Conservation (phyloP, 2,888 invertebrate genomes). For the Brachycybe producta region DNA sequence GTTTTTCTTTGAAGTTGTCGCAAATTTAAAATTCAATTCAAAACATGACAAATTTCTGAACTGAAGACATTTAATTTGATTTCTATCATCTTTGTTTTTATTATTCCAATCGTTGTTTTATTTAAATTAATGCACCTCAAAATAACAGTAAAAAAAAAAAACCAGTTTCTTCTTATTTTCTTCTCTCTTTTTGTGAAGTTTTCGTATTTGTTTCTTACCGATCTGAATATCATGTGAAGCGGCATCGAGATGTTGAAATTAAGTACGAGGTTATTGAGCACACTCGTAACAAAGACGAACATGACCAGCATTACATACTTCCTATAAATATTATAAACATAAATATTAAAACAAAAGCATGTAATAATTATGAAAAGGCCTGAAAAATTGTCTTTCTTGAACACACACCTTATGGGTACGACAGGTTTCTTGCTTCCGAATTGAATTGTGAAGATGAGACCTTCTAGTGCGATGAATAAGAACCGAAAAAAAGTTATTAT, state of each 20-base stretch:
- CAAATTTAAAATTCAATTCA: too few relatives aligned
- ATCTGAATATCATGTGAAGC: constrained; percentile 35
- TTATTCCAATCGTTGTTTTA: too few relatives aligned
- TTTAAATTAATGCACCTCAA: too few relatives aligned
- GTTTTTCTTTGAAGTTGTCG: too few relatives aligned
- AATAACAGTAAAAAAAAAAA: neutral
- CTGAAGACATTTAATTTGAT: too few relatives aligned
- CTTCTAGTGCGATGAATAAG: constrained; percentile 38
- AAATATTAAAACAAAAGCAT: neutral
- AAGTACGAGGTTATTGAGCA: constrained; percentile 23
- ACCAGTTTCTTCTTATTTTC: neutral
- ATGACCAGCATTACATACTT: constrained; percentile 37
- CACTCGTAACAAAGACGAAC: constrained; percentile 39
- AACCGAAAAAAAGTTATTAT: constrained; percentile 40
- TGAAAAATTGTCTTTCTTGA: neutral
- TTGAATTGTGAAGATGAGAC: constrained; percentile 35
- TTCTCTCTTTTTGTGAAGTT: neutral
- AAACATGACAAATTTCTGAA: too few relatives aligned
- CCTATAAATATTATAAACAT: constrained; percentile 25
- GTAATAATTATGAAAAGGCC: neutral
- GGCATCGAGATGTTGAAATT: constrained; percentile 34
- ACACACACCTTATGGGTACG: constrained; percentile 36
- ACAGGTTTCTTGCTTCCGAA: constrained; percentile 34
- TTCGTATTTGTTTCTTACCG: constrained; percentile 28
- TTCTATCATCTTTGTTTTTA: too few relatives aligned